Percentiles rank a stretch among this genome's conserved stretches.
phyloP scores from a whole-genome alignment of 2,797 vertebrate genomes.

The Poecilia gillii region DNA sequence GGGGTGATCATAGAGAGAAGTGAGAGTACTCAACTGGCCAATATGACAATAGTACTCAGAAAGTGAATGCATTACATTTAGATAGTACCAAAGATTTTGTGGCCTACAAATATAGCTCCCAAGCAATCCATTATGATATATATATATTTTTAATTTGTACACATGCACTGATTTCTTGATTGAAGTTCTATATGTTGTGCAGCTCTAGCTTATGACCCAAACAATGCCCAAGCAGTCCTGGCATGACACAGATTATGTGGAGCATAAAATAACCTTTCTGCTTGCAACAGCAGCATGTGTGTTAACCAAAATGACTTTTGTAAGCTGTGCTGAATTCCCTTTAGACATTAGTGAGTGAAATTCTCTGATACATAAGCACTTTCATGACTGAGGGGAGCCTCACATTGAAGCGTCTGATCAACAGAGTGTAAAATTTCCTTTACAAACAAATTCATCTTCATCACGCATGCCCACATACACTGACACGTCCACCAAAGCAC shows the following conservation, averaged over 20 bases:
- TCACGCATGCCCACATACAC: conserved; percentile 16
- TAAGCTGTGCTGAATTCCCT: conserved; percentile 22
- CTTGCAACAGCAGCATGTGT: not conserved
- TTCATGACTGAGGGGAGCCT: conserved; percentile 54
- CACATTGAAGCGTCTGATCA: conserved; percentile 55
- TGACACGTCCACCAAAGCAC: conserved; percentile 9
- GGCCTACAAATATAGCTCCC: not conserved
- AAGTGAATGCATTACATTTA: no score
- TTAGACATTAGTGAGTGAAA: conserved; percentile 42
- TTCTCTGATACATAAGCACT: conserved; percentile 56
- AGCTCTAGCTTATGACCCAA: not conserved
- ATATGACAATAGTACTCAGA: not conserved
- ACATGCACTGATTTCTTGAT: not conserved
- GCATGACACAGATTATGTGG: not conserved
- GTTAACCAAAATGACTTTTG: conserved; percentile 7
- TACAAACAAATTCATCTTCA: conserved; percentile 42
- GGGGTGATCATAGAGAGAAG: not conserved
- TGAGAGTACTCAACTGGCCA: not conserved
- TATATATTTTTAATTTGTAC: not conserved
- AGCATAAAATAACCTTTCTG: not conserved
- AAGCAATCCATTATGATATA: not conserved
- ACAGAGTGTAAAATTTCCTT: conserved; percentile 54
- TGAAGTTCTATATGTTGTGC: not conserved
- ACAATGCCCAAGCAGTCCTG: not conserved
- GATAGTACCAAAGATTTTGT: not conserved